Evolutionary conservation across 92 coral and sea anemone genomes (phyloP).

Genomic region (Epizoanthus scotinus): DNA sequence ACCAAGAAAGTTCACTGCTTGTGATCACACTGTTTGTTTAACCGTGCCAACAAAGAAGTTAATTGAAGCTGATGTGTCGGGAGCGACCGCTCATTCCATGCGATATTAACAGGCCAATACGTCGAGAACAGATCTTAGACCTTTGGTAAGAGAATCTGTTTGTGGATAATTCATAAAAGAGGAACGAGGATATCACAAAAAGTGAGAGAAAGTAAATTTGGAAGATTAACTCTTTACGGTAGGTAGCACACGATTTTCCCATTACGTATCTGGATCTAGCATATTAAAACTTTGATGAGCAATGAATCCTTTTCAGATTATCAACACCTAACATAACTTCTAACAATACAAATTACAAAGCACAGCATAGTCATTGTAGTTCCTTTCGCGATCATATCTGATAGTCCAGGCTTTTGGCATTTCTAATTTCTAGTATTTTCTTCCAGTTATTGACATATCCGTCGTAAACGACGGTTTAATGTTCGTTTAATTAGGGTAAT

Average conservation of each 20-base stretch:
- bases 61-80: constrained; percentile 1
- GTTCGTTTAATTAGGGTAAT: constrained; percentile 21
- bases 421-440: neutral
- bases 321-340: neutral
- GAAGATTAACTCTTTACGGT: neutral
- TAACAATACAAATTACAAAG: no score
- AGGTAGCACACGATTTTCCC: neutral
- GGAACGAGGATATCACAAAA: neutral
- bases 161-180: neutral
- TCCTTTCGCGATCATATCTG: neutral
- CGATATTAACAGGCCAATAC: neutral
- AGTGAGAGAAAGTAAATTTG: neutral
- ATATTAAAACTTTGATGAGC: neutral
- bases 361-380: no score
- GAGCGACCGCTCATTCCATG: neutral
- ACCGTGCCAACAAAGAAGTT: neutral
- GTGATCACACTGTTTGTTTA: constrained; percentile 16
- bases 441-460: constrained; percentile 27
- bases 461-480: constrained; percentile 30
- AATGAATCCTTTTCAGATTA: neutral
- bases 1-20: constrained; percentile 6
- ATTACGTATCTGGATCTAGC: neutral
- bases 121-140: neutral
- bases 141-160: neutral
- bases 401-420: neutral